Percentiles rank a stretch among this genome's conserved stretches.
Evolutionary conservation across 2,797 vertebrate genomes (phyloP).

Genomic region (Eutrigla gurnardus): DNA sequence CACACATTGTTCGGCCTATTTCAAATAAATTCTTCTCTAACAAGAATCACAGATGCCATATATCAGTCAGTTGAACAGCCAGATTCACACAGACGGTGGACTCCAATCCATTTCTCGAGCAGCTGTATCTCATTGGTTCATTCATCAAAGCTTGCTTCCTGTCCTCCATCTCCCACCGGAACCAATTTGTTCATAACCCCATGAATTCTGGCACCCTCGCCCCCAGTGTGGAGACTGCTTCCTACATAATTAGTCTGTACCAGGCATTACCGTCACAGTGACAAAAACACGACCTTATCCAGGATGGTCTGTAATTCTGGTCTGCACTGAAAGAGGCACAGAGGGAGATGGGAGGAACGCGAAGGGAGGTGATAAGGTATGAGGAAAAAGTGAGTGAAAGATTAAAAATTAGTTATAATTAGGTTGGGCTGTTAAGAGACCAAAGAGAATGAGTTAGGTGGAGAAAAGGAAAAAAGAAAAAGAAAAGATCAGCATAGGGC

Average conservation of each 20-base stretch:
- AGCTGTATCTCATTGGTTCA: constrained; percentile 77
- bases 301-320: constrained; percentile 67
- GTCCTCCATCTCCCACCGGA: constrained; percentile 78
- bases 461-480: constrained; percentile 16
- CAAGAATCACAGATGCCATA: constrained; percentile 29
- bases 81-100: constrained; percentile 48
- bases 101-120: constrained; percentile 56
- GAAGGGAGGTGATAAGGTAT: constrained; percentile 64
- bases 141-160: constrained; percentile 80
- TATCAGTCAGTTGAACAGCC: constrained; percentile 64
- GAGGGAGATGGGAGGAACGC: constrained; percentile 47
- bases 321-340: constrained; percentile 44
- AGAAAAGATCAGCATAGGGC: constrained; percentile 33
- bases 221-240: constrained; percentile 62
- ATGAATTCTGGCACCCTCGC: constrained; percentile 70
- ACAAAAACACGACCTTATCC: constrained; percentile 80
- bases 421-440: constrained; percentile 67
- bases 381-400: constrained; percentile 66
- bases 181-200: constrained; percentile 82
- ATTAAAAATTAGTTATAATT: constrained; percentile 75
- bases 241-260: constrained; percentile 78
- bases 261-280: constrained; percentile 72
- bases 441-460: constrained; percentile 51
- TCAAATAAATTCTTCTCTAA: constrained; percentile 36
- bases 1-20: constrained; percentile 42